Base-by-base conservation (phyloP, 2,888 invertebrate species). In the Xanthia icteritia region DNA sequence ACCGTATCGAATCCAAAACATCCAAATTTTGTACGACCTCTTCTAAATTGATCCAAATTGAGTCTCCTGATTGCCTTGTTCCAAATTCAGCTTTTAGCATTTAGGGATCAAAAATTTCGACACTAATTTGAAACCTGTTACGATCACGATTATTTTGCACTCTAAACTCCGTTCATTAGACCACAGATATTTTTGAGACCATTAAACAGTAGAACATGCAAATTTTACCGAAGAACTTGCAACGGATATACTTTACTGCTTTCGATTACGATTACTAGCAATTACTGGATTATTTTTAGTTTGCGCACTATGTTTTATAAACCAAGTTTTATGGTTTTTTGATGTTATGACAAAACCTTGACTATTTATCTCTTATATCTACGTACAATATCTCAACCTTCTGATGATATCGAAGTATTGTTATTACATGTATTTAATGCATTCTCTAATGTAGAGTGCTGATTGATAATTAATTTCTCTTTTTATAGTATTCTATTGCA, bases 191-290 rank as follows among this genome's bases (percentile, higher is more conserved):
- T 73, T 70, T 81, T 78, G 48, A 76, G 54, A 64, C 54, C 66
- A 82, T 85, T 73, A 77, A 71, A 77, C 67, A 76, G 64, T 79
- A 60, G 71, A 80, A 76, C 73, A 85, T 82, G 79, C 61, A 79
- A 81, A 84, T 85, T 84, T 74, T 82, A 74, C 78, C 39, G 64
- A 82, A 83, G 82, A 91, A 89, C 89, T 79, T 83, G 88, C 89
- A 84, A 82, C 73, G 74, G 87, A 88, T 86, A 90, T 84, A 90
- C 88, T 89, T 91, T 88, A 87, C 78, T 89, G 88, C 87, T 89
- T 91, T 90, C 85, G 85, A 90, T 91, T 86, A 85, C 86, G 79
- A 87, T 86, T 85, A 85, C 86, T 88, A 70, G 72, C 84, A 84
- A 85, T 90, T 86, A 81, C 81, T 76, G 76, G 73, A 60, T 76